Evolutionary conservation across 1,140 invertebrate species (phyloP).

Genomic region (Lepidurus packardi): DNA sequence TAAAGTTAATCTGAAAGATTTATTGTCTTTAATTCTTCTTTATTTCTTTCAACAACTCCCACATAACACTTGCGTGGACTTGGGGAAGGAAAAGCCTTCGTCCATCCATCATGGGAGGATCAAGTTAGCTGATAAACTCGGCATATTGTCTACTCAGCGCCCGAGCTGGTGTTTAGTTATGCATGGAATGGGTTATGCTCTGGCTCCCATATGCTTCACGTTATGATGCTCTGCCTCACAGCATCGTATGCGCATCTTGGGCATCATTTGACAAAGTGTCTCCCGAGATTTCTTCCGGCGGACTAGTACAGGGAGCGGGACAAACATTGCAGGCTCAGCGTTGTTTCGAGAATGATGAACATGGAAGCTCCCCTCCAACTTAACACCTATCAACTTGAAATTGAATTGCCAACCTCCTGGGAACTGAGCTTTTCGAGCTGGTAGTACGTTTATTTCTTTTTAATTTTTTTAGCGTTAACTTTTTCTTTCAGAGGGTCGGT

Average conservation of each 20-base stretch:
- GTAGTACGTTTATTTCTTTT: background rate
- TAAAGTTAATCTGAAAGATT: background rate
- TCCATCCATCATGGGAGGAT: slow-evolving; percentile 12
- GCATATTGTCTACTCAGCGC: slow-evolving; percentile 21
- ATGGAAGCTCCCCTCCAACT: background rate
- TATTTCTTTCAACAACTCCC: background rate
- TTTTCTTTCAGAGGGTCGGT: background rate
- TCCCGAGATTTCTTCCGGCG: background rate
- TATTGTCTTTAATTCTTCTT: background rate
- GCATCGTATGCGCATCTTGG: slow-evolving; percentile 3
- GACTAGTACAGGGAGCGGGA: background rate
- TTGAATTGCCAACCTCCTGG: slow-evolving; percentile 1
- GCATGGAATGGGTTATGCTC: slow-evolving; percentile 21
- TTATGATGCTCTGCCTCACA: slow-evolving; percentile 5
- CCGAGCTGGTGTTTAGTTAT: slow-evolving; percentile 18
- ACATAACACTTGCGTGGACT: background rate
- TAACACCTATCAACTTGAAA: slow-evolving; percentile 19
- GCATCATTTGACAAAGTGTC: slow-evolving; percentile 21
- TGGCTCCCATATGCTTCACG: slow-evolving; percentile 7
- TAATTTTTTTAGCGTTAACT: background rate
- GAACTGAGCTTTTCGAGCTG: background rate
- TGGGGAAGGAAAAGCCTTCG: background rate
- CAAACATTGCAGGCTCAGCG: slow-evolving; percentile 4
- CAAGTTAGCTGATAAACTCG: slow-evolving; percentile 6
- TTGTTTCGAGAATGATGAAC: background rate